phyloP scores from a whole-genome alignment of 2,888 invertebrate genomes.

The Rapana venosa region DNA sequence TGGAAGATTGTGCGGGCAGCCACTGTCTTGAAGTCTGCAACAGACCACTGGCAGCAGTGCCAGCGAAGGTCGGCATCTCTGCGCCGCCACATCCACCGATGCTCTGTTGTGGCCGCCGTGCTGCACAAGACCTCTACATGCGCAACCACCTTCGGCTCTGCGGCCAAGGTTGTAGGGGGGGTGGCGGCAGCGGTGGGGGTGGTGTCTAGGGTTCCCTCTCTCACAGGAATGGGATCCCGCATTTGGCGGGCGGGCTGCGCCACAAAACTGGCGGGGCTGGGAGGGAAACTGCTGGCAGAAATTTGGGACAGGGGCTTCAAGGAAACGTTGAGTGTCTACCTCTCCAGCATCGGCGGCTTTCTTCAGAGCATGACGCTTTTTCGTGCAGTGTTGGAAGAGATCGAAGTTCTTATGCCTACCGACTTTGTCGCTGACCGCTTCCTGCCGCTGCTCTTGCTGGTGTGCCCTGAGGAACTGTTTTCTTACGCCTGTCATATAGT shows the following conservation, averaged over 20 bases:
- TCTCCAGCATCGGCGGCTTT: not conserved
- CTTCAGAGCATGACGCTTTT: conserved; percentile 29
- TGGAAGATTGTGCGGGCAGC: conserved; percentile 38
- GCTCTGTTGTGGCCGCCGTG: not conserved
- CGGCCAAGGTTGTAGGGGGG: conserved; percentile 36
- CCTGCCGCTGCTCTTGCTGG: conserved; percentile 34
- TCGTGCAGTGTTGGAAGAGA: conserved; percentile 33
- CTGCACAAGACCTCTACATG: not conserved
- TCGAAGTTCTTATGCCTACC: conserved; percentile 2
- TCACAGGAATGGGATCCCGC: not conserved
- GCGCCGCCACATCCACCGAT: not conserved
- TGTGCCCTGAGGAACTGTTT: conserved; percentile 35
- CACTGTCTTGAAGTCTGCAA: conserved; percentile 18
- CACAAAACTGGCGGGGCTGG: conserved; percentile 30
- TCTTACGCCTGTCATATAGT: conserved; percentile 34
- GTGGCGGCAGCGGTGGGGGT: conserved; percentile 13
- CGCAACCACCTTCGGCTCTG: conserved; percentile 4
- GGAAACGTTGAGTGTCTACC: conserved; percentile 16
- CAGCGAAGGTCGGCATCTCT: conserved; percentile 27
- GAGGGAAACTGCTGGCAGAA: conserved; percentile 12
- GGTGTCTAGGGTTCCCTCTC: conserved; percentile 17
- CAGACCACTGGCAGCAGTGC: conserved; percentile 21
- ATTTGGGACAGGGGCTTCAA: conserved; percentile 38
- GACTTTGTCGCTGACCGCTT: not conserved
- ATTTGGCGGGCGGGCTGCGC: conserved; percentile 26